Conservation (phyloP, 2,113 vertebrate species). For the Leucopsar rothschildi region DNA sequence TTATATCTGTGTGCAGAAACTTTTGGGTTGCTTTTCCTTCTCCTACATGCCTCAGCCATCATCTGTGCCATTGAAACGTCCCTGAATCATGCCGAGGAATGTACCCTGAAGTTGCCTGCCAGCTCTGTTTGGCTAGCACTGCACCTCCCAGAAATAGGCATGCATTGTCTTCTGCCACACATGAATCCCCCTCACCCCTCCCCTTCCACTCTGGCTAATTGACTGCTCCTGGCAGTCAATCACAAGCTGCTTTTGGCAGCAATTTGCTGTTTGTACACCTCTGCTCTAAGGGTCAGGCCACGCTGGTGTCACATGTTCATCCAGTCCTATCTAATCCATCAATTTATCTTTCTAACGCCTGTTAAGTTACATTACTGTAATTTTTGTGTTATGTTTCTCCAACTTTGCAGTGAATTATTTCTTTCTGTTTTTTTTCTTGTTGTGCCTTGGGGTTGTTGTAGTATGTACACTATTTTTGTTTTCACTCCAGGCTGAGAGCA, state of each 20-base stretch:
- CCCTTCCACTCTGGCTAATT: slow-evolving; percentile 23
- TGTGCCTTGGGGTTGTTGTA: neutral
- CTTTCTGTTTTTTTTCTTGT: neutral
- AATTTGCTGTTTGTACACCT: slow-evolving; percentile 42
- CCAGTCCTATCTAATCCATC: neutral
- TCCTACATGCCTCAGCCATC: neutral
- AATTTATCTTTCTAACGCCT: neutral
- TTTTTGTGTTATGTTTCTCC: neutral
- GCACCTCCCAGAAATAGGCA: neutral
- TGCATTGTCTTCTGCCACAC: neutral
- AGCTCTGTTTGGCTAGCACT: neutral
- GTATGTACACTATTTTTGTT: neutral
- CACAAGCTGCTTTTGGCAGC: slow-evolving; percentile 38
- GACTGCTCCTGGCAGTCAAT: slow-evolving; percentile 39
- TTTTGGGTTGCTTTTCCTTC: neutral
- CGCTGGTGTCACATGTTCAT: neutral
- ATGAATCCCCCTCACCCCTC: neutral
- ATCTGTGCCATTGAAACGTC: neutral
- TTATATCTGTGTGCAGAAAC: neutral
- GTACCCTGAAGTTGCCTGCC: neutral
- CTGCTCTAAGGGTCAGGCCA: slow-evolving; percentile 18
- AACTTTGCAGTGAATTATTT: slow-evolving; percentile 13
- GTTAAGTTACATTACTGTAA: neutral
- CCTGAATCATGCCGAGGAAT: neutral
- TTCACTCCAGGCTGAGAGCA: neutral